Evolutionary conservation across 2,888 invertebrate species (phyloP), one percentile per base, ranked within the genome.

Genomic region (Drosophila ezoana): DNA sequence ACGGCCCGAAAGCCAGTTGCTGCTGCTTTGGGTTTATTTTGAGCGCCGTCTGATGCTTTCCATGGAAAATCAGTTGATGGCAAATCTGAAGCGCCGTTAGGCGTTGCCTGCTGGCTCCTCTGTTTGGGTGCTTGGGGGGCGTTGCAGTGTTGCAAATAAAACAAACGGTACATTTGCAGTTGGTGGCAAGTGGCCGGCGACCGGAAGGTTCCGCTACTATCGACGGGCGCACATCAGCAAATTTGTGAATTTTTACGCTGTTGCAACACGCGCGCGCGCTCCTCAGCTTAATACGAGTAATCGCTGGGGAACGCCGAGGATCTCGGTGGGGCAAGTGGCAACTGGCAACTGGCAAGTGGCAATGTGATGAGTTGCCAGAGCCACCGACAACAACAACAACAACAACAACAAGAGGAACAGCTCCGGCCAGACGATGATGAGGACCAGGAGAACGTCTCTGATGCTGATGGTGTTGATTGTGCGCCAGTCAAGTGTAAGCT

Each of bases 401-500:
- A 20, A 35, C 57, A 57, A 54, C 66, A 32, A 28, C 28, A 23
- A 28, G 8, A 28, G 28, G 8, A 28, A 28, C 51, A 9, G 45
- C 56, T 56, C 38, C 40, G 35, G 60, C 18, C 56, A 60, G 70
- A 45, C 68, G 75, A 66, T 81, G 87, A 70, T 76, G 81, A 70
- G 66, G 43, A 67, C 48, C 44, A 66, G 35, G 14, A 65, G 35
- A 61, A 61, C 45, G 35, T 60, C 48, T 65, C 59, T 58, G 54
- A 32, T 14, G 71, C 65, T 73, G 88, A 86, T 84, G 89, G 89
- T 84, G 84, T 87, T 84, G 84, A 84, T 84, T 84, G 88, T 87
- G 89, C 87, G 84, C 81, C 84, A 88, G 87, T 87, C 87, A 84
- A 88, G 84, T 88, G 87, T 84, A 88, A 88, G 84, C 87, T 84